Evolutionary conservation across 2,888 invertebrate genomes (phyloP).

Genomic region (Opisthograptis luteolata): DNA sequence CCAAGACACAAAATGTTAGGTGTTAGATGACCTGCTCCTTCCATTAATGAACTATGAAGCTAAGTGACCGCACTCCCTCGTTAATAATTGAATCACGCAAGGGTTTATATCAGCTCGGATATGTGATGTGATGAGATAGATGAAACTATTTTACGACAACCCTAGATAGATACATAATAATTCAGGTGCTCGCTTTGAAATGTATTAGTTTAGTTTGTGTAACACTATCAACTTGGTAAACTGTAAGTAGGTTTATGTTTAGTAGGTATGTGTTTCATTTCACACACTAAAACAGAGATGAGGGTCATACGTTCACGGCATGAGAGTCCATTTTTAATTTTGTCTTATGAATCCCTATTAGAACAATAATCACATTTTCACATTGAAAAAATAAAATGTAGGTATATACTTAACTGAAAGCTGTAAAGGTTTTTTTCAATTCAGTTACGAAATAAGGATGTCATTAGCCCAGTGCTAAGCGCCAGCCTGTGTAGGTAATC

Average conservation of each 20-base stretch:
- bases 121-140: constrained; percentile 51
- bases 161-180: constrained; percentile 35
- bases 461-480: too few species aligned
- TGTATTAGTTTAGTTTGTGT: constrained; percentile 11
- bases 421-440: too few species aligned
- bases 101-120: constrained; percentile 48
- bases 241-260: background rate
- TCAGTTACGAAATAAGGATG: too few species aligned
- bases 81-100: constrained; percentile 56
- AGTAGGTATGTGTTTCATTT: constrained; percentile 15
- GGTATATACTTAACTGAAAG: too few species aligned
- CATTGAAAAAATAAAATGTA: too few species aligned
- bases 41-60: constrained; percentile 43
- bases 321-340: too few species aligned
- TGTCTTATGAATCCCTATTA: too few species aligned
- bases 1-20: too few species aligned
- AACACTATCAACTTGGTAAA: background rate
- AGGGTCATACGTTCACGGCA: too few species aligned
- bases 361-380: too few species aligned
- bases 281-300: too few species aligned
- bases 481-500: too few species aligned
- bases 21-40: constrained; percentile 15
- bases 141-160: constrained; percentile 47
- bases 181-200: constrained; percentile 25
- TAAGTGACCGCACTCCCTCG: constrained; percentile 54